Evolutionary conservation across 2,888 invertebrate species (phyloP), one percentile per base, ranked within the genome.

Genomic region (Magallana nippona): DNA sequence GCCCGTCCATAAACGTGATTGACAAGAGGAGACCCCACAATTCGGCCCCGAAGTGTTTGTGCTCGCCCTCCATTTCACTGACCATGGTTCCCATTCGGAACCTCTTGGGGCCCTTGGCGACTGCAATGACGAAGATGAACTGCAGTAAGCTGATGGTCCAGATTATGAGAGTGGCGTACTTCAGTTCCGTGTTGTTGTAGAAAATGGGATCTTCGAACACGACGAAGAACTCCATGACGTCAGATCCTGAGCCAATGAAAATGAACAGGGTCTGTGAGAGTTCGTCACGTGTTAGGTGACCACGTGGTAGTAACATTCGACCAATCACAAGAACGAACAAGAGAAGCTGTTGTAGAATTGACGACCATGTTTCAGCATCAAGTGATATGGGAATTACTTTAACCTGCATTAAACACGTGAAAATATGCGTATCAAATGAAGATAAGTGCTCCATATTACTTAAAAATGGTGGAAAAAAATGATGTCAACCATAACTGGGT

Each of bases 1-100:
- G 95, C 10, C 94, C 93, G 87, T 95, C 95, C 87, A 95, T 95
- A 62, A 95, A 90, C 17, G 92, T 82, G 77, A 95, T 92, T 3
- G 94, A 94, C 44, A 94, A 90, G 3, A 94, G 63, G 19, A 95
- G 94, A 32, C 94, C 94, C 93, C 94, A 94, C 44, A 95, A 91
- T 88, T 95, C 95, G 2, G 84, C 82, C 63, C 82, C 83, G 19
- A 88, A 85, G 32, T 27, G 22, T 32, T 71, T 71, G 27, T 71
- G 71, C 3, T 82, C 62, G 15, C 55, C 55, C 10, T 82, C 85
- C 81, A 22, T 79, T 58, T 79, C 84, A n/a, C 63, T 55, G 11
- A 57, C 55, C 10, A 78, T 82, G 55, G 78, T 83, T 10, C 79
- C 57, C 5, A 81, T 55, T 19, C 57, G 32, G 3, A 56, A 78